A percentile compares a stretch with the other conserved stretches of the same genome.
These are phyloP conservation scores for Micronisus gabar DNA, from an alignment of 2,113 vertebrate genomes.

Conservation along the genomic window DNA sequence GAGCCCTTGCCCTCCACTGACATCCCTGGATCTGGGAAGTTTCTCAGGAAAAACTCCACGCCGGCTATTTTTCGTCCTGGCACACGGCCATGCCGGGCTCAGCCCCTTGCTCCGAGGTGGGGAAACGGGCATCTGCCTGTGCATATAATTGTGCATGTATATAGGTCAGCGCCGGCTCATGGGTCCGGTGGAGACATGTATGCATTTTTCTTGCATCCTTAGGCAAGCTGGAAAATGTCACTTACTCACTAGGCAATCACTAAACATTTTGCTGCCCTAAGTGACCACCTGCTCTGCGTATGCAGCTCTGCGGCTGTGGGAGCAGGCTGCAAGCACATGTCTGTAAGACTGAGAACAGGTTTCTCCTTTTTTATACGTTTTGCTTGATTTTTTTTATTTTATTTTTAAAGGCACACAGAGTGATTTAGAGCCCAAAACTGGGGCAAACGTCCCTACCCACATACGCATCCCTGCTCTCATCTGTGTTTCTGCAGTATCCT, in stretches of 20 bases:
- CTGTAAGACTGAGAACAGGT: background rate
- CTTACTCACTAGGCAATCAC: background rate
- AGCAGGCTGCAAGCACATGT: background rate
- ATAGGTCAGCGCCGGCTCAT: background rate
- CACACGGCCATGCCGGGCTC: background rate
- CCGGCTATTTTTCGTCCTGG: background rate
- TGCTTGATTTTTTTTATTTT: background rate
- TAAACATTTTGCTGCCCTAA: background rate
- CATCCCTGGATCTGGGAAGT: background rate
- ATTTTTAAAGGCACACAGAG: background rate
- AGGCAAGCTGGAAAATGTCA: constrained; percentile 51
- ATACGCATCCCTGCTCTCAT: background rate
- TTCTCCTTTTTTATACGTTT: background rate
- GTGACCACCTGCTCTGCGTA: background rate
- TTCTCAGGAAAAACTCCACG: background rate
- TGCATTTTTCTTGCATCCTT: constrained; percentile 12
- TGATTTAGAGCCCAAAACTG: background rate
- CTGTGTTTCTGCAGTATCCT: background rate
- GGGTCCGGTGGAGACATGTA: background rate
- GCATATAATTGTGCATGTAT: background rate
- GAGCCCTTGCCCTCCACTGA: background rate
- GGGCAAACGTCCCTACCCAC: background rate
- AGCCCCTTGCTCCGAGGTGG: background rate
- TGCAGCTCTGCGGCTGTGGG: background rate
- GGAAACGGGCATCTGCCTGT: background rate